phyloP scores from a whole-genome alignment of 1,140 invertebrate genomes.

The Aphis craccivora region DNA sequence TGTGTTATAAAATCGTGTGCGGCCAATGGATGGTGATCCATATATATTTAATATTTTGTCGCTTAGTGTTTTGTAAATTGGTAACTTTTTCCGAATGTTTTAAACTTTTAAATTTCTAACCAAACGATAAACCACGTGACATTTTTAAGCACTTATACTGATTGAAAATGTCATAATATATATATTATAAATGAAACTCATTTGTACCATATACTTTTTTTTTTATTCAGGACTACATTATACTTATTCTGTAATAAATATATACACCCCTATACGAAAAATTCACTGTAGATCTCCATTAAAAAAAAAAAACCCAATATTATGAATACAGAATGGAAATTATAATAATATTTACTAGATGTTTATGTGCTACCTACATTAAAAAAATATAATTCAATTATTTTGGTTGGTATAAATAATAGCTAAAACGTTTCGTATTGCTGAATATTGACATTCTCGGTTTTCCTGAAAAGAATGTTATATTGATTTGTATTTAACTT shows the following conservation, averaged over 20 bases:
- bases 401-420: not conserved
- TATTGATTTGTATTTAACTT: not conserved
- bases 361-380: too few species aligned
- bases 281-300: not conserved
- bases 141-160: not conserved
- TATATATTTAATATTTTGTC: not conserved
- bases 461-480: not conserved
- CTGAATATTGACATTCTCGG: not conserved
- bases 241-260: not conserved
- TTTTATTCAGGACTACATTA: not conserved
- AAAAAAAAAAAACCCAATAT: not conserved
- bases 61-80: not conserved
- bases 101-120: not conserved
- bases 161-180: not conserved
- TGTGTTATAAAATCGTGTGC: not conserved
- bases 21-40: not conserved
- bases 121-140: not conserved
- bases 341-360: not conserved
- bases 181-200: not conserved
- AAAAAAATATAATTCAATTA: not conserved
- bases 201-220: not conserved
- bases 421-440: not conserved
- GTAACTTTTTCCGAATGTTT: not conserved
- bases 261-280: not conserved
- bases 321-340: not conserved